A percentile compares a stretch with the other conserved stretches of the same genome.
Conservation (phyloP, 2,797 vertebrate genomes). For the Pterois miles region DNA sequence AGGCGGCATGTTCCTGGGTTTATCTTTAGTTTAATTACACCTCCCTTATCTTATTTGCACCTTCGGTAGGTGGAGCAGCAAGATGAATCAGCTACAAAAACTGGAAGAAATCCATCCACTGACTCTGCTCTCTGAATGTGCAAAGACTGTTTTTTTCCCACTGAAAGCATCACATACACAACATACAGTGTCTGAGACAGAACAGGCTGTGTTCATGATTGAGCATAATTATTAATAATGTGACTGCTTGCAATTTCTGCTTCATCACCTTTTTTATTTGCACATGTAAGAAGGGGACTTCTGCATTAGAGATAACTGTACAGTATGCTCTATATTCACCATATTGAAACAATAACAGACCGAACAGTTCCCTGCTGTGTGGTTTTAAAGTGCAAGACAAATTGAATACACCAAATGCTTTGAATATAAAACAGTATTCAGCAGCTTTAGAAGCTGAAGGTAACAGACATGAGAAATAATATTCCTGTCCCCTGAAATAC, state of each 20-base stretch:
- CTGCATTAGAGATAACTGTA: background rate
- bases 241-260: background rate
- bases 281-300: background rate
- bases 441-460: background rate
- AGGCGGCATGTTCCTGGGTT: slow-evolving; percentile 7
- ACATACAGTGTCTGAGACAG: background rate
- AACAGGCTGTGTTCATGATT: background rate
- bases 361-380: background rate
- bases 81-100: slow-evolving; percentile 12
- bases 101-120: slow-evolving; percentile 4
- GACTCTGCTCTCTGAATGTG: slow-evolving; percentile 3
- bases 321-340: background rate
- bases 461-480: slow-evolving; percentile 15
- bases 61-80: slow-evolving; percentile 1
- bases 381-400: slow-evolving; percentile 10
- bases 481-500: slow-evolving; percentile 13
- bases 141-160: background rate
- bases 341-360: slow-evolving; percentile 4
- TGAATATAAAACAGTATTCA: slow-evolving; percentile 22
- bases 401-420: slow-evolving; percentile 8
- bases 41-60: slow-evolving; percentile 15
- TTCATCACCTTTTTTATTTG: background rate
- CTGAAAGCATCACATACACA: background rate
- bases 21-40: slow-evolving; percentile 25
- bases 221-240: background rate